Percentiles rank a stretch among this genome's conserved stretches.
phyloP scores from a whole-genome alignment of 2,797 vertebrate genomes.

The Botia kubotai region DNA sequence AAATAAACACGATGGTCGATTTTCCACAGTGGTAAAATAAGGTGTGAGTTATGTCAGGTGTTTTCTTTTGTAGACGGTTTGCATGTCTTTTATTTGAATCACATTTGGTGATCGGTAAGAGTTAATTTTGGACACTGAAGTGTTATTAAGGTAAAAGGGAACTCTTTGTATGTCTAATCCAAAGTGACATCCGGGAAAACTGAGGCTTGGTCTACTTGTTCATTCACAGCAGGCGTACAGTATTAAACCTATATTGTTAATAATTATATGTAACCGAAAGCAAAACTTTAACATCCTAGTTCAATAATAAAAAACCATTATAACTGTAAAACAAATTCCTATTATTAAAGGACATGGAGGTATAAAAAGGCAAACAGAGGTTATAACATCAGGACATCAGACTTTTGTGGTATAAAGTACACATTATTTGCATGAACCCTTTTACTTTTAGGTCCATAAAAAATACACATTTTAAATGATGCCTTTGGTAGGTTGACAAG shows the following conservation, averaged over 20 bases:
- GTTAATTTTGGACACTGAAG: not conserved
- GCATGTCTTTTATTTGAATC: not conserved
- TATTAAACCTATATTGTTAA: not conserved
- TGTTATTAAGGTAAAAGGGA: not conserved
- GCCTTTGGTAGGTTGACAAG: not conserved
- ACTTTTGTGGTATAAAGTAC: conserved; percentile 13
- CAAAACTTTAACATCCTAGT: conserved; percentile 3
- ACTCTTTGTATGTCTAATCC: not conserved
- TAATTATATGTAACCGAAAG: conserved; percentile 1
- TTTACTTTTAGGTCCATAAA: not conserved
- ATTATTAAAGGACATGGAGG: not conserved
- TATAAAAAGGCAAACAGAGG: conserved; percentile 5
- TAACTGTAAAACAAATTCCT: not conserved
- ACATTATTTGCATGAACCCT: conserved; percentile 47
- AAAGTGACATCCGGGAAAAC: not conserved
- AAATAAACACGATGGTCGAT: not conserved
- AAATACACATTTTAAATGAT: conserved; percentile 28
- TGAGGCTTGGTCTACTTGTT: no score
- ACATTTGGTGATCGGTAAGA: not conserved
- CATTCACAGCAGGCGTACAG: not conserved
- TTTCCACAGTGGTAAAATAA: not conserved
- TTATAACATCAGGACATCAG: conserved; percentile 7
- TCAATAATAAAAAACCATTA: not conserved
- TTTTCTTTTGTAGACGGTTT: not conserved
- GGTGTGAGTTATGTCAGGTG: not conserved